Conservation (phyloP, 1,140 invertebrate genomes). For the Drosophila rufa region DNA sequence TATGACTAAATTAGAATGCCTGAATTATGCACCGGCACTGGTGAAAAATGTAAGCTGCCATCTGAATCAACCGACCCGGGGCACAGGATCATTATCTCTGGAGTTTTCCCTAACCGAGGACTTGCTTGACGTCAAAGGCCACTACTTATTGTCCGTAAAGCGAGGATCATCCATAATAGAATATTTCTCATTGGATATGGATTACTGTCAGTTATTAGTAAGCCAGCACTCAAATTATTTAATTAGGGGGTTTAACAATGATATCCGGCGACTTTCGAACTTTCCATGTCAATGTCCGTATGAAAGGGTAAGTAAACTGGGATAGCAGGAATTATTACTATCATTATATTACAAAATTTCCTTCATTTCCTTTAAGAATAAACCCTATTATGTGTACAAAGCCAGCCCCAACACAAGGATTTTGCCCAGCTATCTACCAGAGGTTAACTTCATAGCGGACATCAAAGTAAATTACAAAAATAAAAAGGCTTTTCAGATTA, state of each 20-base stretch:
- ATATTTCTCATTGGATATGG: conserved; percentile 8
- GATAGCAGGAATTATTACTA: not conserved
- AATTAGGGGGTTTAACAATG: conserved; percentile 3
- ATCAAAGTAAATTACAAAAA: conserved; percentile 1
- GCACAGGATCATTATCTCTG: not conserved
- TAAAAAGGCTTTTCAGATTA: not conserved
- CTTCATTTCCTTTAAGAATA: conserved; percentile 1
- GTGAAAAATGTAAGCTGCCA: not conserved
- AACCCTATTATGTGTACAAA: conserved; percentile 14
- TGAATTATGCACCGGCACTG: not conserved
- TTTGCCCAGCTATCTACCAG: conserved; percentile 26
- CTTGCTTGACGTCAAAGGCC: not conserved
- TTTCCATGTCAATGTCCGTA: conserved; percentile 35
- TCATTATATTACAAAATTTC: not conserved
- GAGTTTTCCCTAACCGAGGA: conserved; percentile 12
- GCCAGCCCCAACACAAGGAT: conserved; percentile 16
- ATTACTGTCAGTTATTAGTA: conserved; percentile 24
- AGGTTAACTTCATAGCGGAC: conserved; percentile 16
- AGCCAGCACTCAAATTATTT: conserved; percentile 12
- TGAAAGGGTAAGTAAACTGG: conserved; percentile 13
- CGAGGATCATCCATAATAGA: conserved; percentile 1
- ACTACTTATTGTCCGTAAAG: conserved; percentile 12
- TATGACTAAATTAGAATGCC: conserved; percentile 4
- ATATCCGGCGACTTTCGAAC: conserved; percentile 18
- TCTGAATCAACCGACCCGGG: not conserved